Evolutionary conservation across 2,797 vertebrate genomes (phyloP).

Genomic region (Heliangelus exortis): DNA sequence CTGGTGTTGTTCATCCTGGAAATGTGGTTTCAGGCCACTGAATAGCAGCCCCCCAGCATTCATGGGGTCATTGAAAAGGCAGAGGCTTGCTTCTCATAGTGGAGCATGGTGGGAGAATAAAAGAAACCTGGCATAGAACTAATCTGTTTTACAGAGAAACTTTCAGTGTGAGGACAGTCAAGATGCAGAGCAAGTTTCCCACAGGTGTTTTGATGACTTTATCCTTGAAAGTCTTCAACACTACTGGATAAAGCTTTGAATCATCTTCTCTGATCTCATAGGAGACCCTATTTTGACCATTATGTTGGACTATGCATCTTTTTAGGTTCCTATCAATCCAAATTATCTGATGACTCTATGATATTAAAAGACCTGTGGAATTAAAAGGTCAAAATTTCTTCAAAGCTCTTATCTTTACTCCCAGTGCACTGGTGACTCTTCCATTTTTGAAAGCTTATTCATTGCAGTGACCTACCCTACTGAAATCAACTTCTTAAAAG

Average conservation of each 20-base stretch:
- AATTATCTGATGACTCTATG: neutral
- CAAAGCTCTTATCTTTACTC: neutral
- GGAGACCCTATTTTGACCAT: neutral
- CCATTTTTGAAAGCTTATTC: neutral
- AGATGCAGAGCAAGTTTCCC: neutral
- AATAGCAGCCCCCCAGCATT: neutral
- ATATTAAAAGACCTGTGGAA: neutral
- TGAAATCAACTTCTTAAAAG: neutral
- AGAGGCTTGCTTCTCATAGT: neutral
- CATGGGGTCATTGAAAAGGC: neutral
- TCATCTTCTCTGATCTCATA: neutral
- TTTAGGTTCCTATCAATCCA: neutral
- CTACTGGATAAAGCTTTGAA: neutral
- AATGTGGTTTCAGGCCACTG: neutral
- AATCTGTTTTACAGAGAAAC: neutral
- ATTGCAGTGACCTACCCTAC: neutral
- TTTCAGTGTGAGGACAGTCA: neutral
- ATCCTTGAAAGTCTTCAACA: neutral
- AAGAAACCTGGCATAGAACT: neutral
- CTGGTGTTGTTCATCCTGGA: neutral
- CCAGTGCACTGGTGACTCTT: neutral
- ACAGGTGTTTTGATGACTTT: neutral
- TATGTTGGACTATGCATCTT: neutral
- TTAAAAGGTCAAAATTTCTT: neutral
- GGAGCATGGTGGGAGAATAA: neutral